phyloP scores from a whole-genome alignment of 2,113 vertebrate genomes.

The Macaca nemestrina region DNA sequence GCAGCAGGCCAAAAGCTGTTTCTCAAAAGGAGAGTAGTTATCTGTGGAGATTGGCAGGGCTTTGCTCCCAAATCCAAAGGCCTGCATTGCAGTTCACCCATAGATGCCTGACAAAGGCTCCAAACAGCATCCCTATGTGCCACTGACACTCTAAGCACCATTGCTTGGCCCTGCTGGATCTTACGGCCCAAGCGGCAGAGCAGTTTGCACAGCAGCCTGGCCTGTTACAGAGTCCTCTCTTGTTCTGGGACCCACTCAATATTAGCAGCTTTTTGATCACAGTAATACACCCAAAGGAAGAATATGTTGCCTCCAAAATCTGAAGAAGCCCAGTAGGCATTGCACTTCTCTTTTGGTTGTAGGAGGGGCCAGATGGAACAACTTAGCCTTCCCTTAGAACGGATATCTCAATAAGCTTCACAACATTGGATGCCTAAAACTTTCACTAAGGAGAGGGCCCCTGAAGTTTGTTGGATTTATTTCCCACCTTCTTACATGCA shows the following conservation, averaged over 20 bases:
- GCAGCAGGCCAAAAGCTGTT: not conserved
- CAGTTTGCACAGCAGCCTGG: no score
- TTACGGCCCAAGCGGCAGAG: not conserved
- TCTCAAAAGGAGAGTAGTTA: not conserved
- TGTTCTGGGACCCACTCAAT: not conserved
- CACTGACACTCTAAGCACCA: not conserved
- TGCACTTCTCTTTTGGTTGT: not conserved
- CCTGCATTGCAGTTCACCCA: not conserved
- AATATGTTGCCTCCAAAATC: not conserved
- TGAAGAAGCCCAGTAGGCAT: not conserved
- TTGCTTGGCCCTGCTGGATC: not conserved
- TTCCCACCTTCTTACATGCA: not conserved
- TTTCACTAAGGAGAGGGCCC: not conserved
- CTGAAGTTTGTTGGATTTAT: not conserved
- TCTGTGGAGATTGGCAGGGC: no score
- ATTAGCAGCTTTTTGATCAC: not conserved
- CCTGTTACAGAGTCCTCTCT: not conserved
- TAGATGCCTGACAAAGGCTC: not conserved
- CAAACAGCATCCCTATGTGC: not conserved
- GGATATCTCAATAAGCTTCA: not conserved
- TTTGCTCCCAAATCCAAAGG: not conserved
- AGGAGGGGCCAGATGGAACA: not conserved
- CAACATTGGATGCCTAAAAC: not conserved
- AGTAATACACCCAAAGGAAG: not conserved
- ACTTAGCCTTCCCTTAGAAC: not conserved